Percentiles rank a stretch among this genome's conserved stretches.
Conservation (phyloP, 2,113 vertebrate genomes). For the Capreolus pygargus region DNA sequence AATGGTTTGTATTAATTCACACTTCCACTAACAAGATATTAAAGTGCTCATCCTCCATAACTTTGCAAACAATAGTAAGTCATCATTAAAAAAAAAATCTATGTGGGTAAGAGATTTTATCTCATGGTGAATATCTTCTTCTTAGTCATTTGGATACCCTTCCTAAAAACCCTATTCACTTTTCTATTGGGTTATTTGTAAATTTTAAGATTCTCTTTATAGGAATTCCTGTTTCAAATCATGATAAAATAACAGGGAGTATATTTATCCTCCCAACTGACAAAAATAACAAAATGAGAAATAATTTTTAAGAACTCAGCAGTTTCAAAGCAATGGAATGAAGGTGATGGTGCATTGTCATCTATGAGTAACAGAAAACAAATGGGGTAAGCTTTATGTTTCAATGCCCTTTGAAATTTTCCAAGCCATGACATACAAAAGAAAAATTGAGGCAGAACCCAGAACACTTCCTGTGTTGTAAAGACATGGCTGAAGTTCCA, state of each 20-base stretch:
- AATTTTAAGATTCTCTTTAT: not conserved
- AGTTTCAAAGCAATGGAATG: not conserved
- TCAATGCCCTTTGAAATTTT: not conserved
- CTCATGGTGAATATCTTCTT: not conserved
- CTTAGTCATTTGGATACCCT: not conserved
- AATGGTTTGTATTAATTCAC: not conserved
- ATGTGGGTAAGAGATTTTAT: not conserved
- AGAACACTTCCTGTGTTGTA: not conserved
- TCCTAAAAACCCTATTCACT: not conserved
- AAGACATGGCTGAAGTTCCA: not conserved
- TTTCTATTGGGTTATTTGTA: not conserved
- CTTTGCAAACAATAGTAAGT: not conserved
- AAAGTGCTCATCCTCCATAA: not conserved
- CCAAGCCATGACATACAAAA: not conserved
- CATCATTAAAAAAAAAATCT: not conserved
- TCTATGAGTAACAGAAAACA: not conserved
- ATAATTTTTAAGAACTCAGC: not conserved
- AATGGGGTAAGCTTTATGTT: not conserved
- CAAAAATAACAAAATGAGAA: not conserved
- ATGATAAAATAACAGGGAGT: not conserved
- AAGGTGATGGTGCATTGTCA: not conserved
- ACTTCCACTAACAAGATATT: not conserved
- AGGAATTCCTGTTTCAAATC: not conserved
- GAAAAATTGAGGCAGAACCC: not conserved
- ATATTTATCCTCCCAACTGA: not conserved